Base-by-base conservation (phyloP, 37 sponge, comb jelly and placozoan genomes). In the Cliona cf. orientalis region DNA sequence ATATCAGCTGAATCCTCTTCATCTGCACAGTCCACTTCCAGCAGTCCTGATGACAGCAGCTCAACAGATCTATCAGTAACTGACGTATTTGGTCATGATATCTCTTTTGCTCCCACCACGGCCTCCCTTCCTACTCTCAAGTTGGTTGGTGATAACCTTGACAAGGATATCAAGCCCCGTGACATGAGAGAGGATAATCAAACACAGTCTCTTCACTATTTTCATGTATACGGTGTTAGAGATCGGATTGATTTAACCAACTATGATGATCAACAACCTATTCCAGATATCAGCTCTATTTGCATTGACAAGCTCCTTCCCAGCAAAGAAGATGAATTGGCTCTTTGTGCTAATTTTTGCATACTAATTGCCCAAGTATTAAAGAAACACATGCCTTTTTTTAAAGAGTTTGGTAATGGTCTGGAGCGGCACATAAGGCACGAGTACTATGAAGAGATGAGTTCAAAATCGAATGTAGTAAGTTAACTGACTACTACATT, bases 111-210 rank as follows among this genome's bases (percentile, higher is more conserved):
- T 59, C n/a, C 4, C 4, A 3, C 60, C 28, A 2, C 28, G 28
- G 60, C 28, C 28, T 59, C n/a, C n/a, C n/a, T 66, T 5, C 31
- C 68, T 34, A 34, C 72, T n/a, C 42, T 44, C 72, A 71, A 71
- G 46, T 23, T 71, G 45, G 45, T 71, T 1, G 72, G 72, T 22
- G 72, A 71, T 42, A 71, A 71, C 14, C 23, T 71, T 29, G 72
- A 71, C 72, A 71, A 71, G 29, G 45, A 71, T 31, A 46, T 71
- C 25, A 40, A 43, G n/a, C 72, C 72, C 23, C 72, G 46, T 3
- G 72, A 71, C 46, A 71, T 71, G 72, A 71, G 72, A 43, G 42
- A 3, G 38, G 72, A 71, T 71, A n/a, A 42, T 71, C 72, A 71
- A 71, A 71, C 72, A n/a, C 43, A 33, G 23, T 71, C 72, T 44